Base-by-base conservation (phyloP, 2,888 invertebrate species). In the Philonicus albiceps region DNA sequence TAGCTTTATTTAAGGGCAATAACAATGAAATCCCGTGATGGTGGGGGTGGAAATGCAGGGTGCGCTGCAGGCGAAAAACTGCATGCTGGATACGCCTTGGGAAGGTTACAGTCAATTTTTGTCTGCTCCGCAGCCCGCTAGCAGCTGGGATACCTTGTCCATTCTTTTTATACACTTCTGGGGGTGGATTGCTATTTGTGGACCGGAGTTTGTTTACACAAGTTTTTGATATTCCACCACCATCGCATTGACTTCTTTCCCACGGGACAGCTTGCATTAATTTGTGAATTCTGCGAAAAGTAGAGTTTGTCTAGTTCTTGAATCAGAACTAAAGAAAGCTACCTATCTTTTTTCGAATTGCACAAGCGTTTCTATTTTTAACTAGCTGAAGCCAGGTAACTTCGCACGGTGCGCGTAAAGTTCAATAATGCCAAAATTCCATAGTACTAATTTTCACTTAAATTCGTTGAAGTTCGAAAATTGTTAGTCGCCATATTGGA, bases 1-100 rank as follows among this genome's bases (percentile, higher is more conserved):
- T 76, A 76, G 76, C 76, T 76, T 76, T 76, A 76, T 76, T 76
- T 76, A 37, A 22, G 34, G 22, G 76, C 74, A 76, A 76, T 76
- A 76, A 76, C 76, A 37, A 22, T 13, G 40, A 76, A 76, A 76
- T 76, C 76, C 40, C 22, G 37, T 76, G 19, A n/a, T n/a, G 11
- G 64, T 8, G 19, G 19, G 3, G 27, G 27, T 8, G 11, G n/a
- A n/a, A n/a, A n/a, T n/a, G n/a, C n/a, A n/a, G n/a, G 64, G 11
- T 0, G 49, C 13, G 0, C 11, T 27, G 64, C 22, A 64, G 13
- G 27, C 22, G 22, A 55, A 55, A 22, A 64, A 27, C 11, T 64
- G 19, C 64, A 64, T 22, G 19, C 64, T 64, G 64, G 27, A 64
- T 27, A 11, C 64, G 27, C 64, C 8, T 11, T 2, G 11, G 27